phyloP scores from a whole-genome alignment of 1,140 invertebrate genomes.

The Eubasilissa regina region DNA sequence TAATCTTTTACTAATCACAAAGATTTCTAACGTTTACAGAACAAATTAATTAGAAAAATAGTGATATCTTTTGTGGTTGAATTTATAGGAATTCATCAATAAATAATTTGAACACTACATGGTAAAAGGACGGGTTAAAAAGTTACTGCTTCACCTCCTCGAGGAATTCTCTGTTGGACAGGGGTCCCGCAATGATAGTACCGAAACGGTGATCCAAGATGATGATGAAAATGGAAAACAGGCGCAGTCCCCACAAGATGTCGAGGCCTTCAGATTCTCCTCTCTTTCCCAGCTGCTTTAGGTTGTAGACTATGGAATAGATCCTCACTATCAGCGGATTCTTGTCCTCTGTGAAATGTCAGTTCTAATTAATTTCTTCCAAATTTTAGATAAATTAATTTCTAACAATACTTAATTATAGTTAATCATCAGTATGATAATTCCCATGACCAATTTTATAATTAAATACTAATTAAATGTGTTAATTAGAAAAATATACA shows the following conservation, averaged over 20 bases:
- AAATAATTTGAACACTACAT: neutral
- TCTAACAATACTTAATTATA: neutral
- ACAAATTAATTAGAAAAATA: neutral
- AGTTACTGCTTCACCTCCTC: slow-evolving; percentile 66
- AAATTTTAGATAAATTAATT: neutral
- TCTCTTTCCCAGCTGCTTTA: slow-evolving; percentile 29
- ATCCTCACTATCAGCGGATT: slow-evolving; percentile 9
- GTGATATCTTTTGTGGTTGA: neutral
- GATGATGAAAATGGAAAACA: slow-evolving; percentile 71
- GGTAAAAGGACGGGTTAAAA: neutral
- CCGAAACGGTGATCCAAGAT: slow-evolving; percentile 72
- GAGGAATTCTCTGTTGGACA: slow-evolving; percentile 71
- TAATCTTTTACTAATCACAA: too few relatives aligned
- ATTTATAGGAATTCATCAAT: neutral
- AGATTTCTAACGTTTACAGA: neutral
- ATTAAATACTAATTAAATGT: too few relatives aligned
- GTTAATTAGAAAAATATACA: too few relatives aligned
- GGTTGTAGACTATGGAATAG: slow-evolving; percentile 21
- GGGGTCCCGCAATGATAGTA: slow-evolving; percentile 69
- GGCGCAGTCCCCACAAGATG: slow-evolving; percentile 72
- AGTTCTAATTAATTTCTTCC: neutral
- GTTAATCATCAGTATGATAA: too few relatives aligned
- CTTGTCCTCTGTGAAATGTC: neutral
- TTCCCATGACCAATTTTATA: neutral
- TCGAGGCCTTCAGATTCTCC: slow-evolving; percentile 64